Evolutionary conservation across 1,140 invertebrate species (phyloP).

Genomic region (Habropoda laboriosa): DNA sequence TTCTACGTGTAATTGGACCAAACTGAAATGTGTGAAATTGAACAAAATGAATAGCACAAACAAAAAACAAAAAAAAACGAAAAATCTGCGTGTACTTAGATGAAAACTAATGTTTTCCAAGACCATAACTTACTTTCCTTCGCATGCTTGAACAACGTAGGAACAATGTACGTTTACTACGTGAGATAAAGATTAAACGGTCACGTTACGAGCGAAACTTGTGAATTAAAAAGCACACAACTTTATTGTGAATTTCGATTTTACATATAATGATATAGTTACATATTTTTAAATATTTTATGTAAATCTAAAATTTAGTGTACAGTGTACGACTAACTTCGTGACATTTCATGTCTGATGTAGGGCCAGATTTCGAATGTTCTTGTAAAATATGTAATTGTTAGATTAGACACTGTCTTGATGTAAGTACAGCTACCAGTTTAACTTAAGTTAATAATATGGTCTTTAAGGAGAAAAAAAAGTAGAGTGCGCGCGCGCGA

Average conservation of each 20-base stretch:
- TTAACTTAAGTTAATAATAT: conserved; percentile 63
- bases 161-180: neutral
- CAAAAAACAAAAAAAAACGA: neutral
- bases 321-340: conserved; percentile 71
- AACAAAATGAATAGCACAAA: conserved; percentile 16
- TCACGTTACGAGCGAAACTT: neutral
- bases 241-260: conserved; percentile 31
- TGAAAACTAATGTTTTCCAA: neutral
- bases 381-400: conserved; percentile 78
- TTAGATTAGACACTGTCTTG: conserved; percentile 71
- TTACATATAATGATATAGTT: conserved; percentile 20
- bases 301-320: conserved; percentile 68
- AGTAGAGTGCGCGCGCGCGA: neutral
- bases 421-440: conserved; percentile 69
- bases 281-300: conserved; percentile 42
- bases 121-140: conserved; percentile 23
- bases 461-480: conserved; percentile 57
- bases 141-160: neutral
- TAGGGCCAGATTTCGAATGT: conserved; percentile 70
- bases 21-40: neutral
- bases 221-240: conserved; percentile 3
- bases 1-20: conserved; percentile 35
- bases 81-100: conserved; percentile 28
- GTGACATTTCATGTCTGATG: conserved; percentile 67
- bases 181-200: neutral